phyloP scores from a whole-genome alignment of 2,797 vertebrate species.

The Tamandua tetradactyla region DNA sequence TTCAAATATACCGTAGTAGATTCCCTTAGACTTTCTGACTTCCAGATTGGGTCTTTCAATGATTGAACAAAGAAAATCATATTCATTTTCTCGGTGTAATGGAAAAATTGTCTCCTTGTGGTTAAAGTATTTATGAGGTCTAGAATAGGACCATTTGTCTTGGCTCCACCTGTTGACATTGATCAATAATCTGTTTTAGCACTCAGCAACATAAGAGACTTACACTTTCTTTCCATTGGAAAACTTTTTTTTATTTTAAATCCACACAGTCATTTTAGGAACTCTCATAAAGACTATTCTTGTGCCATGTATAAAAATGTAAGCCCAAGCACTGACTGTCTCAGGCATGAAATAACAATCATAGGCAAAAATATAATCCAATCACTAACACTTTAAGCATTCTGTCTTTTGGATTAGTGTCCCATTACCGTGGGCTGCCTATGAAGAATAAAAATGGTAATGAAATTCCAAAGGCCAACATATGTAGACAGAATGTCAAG shows the following conservation, averaged over 20 bases:
- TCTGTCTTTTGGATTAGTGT: neutral
- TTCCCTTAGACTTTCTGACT: neutral
- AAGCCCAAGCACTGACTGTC: conserved; percentile 31
- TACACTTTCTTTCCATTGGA: conserved; percentile 71
- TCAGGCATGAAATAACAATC: conserved; percentile 44
- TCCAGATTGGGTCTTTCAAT: neutral
- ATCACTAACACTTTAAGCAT: conserved; percentile 43
- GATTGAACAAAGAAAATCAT: neutral
- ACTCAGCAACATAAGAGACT: conserved; percentile 50
- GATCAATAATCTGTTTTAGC: conserved; percentile 61
- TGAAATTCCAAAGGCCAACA: neutral
- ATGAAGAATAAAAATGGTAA: neutral
- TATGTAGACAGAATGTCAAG: neutral
- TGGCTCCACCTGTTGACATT: conserved; percentile 60
- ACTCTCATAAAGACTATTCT: conserved; percentile 35
- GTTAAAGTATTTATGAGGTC: neutral
- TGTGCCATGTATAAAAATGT: conserved; percentile 56
- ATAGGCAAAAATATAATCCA: conserved; percentile 28
- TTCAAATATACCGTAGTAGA: conserved; percentile 22
- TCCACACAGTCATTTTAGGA: conserved; percentile 53
- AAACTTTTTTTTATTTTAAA: conserved; percentile 69
- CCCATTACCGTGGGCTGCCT: neutral
- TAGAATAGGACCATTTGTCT: conserved; percentile 42
- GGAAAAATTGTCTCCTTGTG: neutral
- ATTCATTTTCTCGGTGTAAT: conserved; percentile 9